phyloP scores from a whole-genome alignment of 2,113 vertebrate genomes.

The Gallinago undulata region DNA sequence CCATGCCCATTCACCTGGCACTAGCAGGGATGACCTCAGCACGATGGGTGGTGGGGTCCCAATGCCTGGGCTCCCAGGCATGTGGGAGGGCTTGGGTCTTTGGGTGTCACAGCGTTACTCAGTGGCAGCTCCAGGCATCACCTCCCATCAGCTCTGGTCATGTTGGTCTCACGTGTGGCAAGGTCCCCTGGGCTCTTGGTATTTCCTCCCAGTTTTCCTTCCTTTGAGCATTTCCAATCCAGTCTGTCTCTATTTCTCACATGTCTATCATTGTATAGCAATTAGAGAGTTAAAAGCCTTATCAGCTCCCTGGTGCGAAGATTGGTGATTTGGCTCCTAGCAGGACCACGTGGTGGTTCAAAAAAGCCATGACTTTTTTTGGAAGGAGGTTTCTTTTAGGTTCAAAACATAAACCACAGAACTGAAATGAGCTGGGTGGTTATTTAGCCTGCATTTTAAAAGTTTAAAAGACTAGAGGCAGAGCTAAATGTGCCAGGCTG shows the following conservation, averaged over 20 bases:
- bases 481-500: not conserved
- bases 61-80: not conserved
- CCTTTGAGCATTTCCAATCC: not conserved
- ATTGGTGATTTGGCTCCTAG: not conserved
- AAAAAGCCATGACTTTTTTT: not conserved
- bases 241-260: not conserved
- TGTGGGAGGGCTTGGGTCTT: fast-evolving
- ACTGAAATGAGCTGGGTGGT: not conserved
- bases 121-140: not conserved
- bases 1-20: fast-evolving
- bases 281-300: not conserved
- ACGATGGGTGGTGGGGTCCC: fast-evolving
- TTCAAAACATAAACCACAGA: not conserved
- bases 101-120: fast-evolving
- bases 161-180: not conserved
- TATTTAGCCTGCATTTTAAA: not conserved
- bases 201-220: not conserved
- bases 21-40: not conserved
- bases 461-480: not conserved
- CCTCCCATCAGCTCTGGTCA: not conserved
- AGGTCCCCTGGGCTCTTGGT: not conserved
- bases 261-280: not conserved
- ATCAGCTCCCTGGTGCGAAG: not conserved
- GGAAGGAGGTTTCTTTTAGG: not conserved
- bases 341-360: not conserved